Base-by-base conservation (phyloP, 2,113 vertebrate species). In the Thymallus thymallus region DNA sequence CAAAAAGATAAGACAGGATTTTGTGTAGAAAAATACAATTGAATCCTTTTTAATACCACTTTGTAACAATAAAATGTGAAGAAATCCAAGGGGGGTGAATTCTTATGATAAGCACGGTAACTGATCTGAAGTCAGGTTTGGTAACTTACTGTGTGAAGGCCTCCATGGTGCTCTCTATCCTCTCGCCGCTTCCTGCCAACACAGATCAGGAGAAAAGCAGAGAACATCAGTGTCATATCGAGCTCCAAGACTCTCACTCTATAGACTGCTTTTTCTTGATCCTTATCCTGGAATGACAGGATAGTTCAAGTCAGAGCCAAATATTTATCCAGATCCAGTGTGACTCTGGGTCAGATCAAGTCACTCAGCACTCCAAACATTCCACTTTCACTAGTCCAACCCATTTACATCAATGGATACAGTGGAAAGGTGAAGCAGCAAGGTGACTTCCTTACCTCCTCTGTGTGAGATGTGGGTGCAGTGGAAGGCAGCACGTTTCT, bases 101-200 rank as follows among this genome's bases (percentile, higher is more conserved):
- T 10, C 9, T 41, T 41, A 41, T 41, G 7, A 41, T 41, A 41
- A 0, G 35, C 35, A 41, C 35, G 10, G 9, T 41, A 41, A 41
- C 35, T 41, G 35, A 41, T 41, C 9, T 41, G 35, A 41, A 41
- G 35, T 3, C 35, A 41, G 35, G 35, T 41, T 41, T 41, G 35
- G 35, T 45, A 68, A 94, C 95, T 95, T 77, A 96, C 96, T 97
- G 82, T 71, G 88, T 92, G 81, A 96, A 93, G 12, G 95, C 95
- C 70, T 91, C 94, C 82, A 97, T 88, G 20, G 96, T 97, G 84
- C 85, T 91, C 72, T 97, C 96, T 65, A 95, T 92, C 48, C 83
- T 91, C 82, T 96, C 95, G 18, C 96, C 95, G 29, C 88, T 87
- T 69, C 92, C 96, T 97, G 86, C 16, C 58, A 75, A 81, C 68